Percentiles rank a stretch among this genome's conserved stretches.
These are phyloP conservation scores for Zeuzera pyrina DNA, from an alignment of 2,888 invertebrate species.

Conservation along the genomic window DNA sequence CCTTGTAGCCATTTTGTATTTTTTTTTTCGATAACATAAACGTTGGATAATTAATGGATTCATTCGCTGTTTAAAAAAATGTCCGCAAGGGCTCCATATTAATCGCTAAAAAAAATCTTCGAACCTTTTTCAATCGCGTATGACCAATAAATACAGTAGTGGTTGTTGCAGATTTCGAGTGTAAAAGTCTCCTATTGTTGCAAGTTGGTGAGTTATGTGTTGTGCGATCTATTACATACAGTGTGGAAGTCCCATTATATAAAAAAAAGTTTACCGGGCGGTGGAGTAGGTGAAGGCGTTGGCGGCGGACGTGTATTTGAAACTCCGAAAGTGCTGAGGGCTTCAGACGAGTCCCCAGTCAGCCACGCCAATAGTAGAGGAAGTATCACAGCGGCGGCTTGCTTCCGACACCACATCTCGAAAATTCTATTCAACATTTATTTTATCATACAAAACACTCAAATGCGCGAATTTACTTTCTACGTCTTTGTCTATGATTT, in stretches of 20 bases:
- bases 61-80: no score
- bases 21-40: no score
- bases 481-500: conserved; percentile 14
- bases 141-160: no score
- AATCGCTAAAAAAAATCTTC: no score
- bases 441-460: no score
- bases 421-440: conserved; percentile 32
- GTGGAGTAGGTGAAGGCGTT: conserved; percentile 68
- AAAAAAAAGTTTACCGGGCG: conserved; percentile 70
- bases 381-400: conserved; percentile 42
- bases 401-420: conserved; percentile 47
- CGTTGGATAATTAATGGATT: no score
- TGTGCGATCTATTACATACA: background rate
- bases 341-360: conserved; percentile 67
- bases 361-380: conserved; percentile 44
- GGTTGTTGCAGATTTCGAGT: no score
- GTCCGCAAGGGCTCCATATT: no score
- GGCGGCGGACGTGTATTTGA: conserved; percentile 74
- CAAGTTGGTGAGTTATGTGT: background rate
- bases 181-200: no score
- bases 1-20: no score
- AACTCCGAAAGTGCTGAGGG: conserved; percentile 80
- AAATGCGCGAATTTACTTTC: conserved; percentile 8
- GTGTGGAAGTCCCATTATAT: conserved; percentile 45
- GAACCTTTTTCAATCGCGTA: no score